Evolutionary conservation across 2,113 vertebrate genomes (phyloP).

Genomic region (Collichthys lucidus): DNA sequence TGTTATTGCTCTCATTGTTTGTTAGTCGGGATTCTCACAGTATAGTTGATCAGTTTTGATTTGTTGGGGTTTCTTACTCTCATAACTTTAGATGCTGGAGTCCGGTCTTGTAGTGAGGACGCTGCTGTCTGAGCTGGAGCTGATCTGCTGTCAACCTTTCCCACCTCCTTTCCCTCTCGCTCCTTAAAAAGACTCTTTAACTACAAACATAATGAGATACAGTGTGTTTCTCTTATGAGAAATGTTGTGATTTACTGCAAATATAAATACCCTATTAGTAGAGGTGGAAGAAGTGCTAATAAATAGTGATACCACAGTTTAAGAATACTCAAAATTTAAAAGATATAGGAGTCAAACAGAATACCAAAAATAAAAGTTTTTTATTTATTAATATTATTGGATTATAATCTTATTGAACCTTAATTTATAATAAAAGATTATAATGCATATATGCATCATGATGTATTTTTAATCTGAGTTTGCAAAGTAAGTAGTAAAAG

Average conservation of each 20-base stretch:
- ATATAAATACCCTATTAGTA: not conserved
- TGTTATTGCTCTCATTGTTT: not conserved
- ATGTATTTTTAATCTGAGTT: too few relatives aligned
- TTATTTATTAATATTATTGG: too few relatives aligned
- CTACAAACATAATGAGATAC: conserved; percentile 50
- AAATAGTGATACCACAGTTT: too few relatives aligned
- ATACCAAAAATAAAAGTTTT: too few relatives aligned
- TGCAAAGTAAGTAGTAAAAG: too few relatives aligned
- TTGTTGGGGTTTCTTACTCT: conserved; percentile 64
- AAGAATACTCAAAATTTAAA: too few relatives aligned
- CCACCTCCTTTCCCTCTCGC: conserved; percentile 66
- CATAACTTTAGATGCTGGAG: conserved; percentile 53
- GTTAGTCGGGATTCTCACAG: not conserved
- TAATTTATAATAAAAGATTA: too few relatives aligned
- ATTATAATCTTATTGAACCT: too few relatives aligned
- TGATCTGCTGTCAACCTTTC: conserved; percentile 44
- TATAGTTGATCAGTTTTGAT: not conserved
- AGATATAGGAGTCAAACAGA: too few relatives aligned
- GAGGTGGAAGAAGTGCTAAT: too few relatives aligned
- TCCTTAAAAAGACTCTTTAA: conserved; percentile 84
- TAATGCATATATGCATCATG: too few relatives aligned
- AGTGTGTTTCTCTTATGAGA: not conserved
- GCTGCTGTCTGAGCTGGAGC: conserved; percentile 44
- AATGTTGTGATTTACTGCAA: conserved; percentile 1
- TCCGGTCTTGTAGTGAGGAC: conserved; percentile 57